These are phyloP conservation scores for Pteronura brasiliensis DNA, from an alignment of 2,113 vertebrate genomes.

Conservation along the genomic window DNA sequence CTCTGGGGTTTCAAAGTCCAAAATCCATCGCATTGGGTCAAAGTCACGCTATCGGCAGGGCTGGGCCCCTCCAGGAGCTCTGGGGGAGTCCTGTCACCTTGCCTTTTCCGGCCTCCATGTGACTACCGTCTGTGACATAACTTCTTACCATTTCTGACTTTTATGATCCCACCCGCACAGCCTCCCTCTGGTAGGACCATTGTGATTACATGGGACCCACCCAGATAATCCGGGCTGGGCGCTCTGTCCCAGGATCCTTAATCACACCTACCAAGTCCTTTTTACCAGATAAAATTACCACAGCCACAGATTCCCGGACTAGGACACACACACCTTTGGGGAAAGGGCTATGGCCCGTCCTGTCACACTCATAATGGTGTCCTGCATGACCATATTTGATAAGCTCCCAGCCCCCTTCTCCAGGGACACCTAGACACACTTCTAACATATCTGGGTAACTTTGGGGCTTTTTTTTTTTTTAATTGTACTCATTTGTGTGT, in stretches of 20 bases:
- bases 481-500: neutral
- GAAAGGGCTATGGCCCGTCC: neutral
- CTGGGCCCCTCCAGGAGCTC: neutral
- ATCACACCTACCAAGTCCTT: neutral
- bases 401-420: neutral
- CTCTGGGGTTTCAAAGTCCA: neutral
- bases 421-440: accelerated
- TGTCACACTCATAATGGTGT: neutral
- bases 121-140: accelerated
- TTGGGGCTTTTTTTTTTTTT: neutral
- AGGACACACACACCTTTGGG: neutral
- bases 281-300: neutral
- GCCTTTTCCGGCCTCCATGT: accelerated
- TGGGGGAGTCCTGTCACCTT: accelerated
- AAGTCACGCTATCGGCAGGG: neutral
- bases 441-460: accelerated
- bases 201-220: neutral
- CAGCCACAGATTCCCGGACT: neutral
- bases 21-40: neutral
- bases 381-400: accelerated
- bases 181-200: neutral
- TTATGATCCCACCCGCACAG: neutral
- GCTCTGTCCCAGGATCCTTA: neutral
- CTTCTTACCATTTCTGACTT: neutral
- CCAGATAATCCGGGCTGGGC: neutral